A percentile compares a stretch with the other conserved stretches of the same genome.
Conservation (phyloP, 2,113 vertebrate genomes). For the Apteryx owenii region DNA sequence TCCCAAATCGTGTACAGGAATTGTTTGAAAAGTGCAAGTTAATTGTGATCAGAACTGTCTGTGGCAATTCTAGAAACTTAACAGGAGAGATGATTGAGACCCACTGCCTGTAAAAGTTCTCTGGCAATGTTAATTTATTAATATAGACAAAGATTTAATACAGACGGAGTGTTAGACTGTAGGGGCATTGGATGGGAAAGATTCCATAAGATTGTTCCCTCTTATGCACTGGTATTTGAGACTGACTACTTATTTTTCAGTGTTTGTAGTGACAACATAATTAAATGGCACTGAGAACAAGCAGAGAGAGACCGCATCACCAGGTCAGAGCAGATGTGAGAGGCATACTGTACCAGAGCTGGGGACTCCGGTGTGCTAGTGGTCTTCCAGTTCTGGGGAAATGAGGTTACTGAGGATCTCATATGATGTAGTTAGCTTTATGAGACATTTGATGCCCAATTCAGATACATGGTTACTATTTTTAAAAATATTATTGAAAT, state of each 20-base stretch:
- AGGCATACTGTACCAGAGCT: no score
- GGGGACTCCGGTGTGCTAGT: background rate
- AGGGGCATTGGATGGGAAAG: background rate
- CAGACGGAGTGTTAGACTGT: background rate
- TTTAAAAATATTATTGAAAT: background rate
- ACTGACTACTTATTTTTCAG: background rate
- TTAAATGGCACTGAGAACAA: background rate
- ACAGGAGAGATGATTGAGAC: no score
- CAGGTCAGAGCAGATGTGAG: background rate
- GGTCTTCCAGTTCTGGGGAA: background rate
- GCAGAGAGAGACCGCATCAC: background rate
- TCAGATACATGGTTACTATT: background rate
- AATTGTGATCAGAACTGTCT: background rate
- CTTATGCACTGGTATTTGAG: background rate
- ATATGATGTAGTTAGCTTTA: background rate
- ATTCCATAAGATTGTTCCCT: background rate
- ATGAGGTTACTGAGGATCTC: background rate
- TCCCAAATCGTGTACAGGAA: background rate
- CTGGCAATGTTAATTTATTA: background rate
- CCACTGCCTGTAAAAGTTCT: background rate
- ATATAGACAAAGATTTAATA: background rate
- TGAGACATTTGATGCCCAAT: background rate
- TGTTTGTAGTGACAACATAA: background rate
- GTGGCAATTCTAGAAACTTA: background rate
- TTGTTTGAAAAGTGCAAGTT: background rate